Evolutionary conservation across 1,140 invertebrate genomes (phyloP), one percentile per base, ranked within the genome.

Genomic region (Pectinophora gossypiella): DNA sequence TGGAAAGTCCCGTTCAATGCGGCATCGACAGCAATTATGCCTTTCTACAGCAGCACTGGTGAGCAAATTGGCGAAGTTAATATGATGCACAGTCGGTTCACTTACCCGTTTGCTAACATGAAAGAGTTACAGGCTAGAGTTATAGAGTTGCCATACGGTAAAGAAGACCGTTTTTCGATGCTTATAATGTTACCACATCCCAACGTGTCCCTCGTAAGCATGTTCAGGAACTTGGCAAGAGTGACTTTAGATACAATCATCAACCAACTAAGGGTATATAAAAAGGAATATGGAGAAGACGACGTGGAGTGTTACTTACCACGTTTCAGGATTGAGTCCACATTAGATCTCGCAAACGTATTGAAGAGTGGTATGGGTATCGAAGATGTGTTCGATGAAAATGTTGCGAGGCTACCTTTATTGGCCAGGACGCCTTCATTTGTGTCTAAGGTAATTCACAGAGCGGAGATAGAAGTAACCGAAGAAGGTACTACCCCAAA

Each of bases 401-500:
- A 61, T 0, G 76, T 59, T 19, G 91, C 94, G 2, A 90, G 94
- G 5, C 63, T 87, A 38, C 67, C 72, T 0, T 23, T 23, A 2
- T 64, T 87, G 27, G 58, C 82, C 0, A 50, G 61, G 13, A 56
- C 54, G 19, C 78, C 78, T 7, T 50, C 91, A 43, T 93, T 66
- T 85, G 85, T 90, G 60, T 93, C 70, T 61, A 88, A 73, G 68
- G 85, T 89, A 4, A 69, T 95, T 12, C 95, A 96, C 67, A 94
- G 95, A 69, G 93, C 94, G n/a, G 92, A 92, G 61, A 94, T 97
- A 64, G 92, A 95, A 65, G 93, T 97, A 0, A 93, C 93, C 53
- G 95, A 97, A 80, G 90, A 95, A 67, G 95, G 95, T 18, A 95
- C 93, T 10, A 89, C 92, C 19, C 95, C 95, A 7, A 88, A 91